Base-by-base conservation (phyloP, 2,797 vertebrate species). In the Platalea minor region DNA sequence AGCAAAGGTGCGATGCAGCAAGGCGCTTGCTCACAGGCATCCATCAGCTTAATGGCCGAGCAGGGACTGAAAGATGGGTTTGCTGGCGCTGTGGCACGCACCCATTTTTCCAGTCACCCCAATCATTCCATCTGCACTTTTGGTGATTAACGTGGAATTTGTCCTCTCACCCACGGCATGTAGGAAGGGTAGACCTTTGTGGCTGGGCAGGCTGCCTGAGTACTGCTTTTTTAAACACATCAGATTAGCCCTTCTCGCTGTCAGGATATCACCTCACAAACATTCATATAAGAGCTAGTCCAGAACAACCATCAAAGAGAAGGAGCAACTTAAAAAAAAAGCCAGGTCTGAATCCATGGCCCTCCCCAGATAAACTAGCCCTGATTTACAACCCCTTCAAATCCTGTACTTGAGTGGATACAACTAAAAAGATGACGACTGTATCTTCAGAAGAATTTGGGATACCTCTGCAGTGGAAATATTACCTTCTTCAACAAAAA, bases 141-240 rank as follows among this genome's bases (percentile, higher is more conserved):
- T 60, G 60, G 39, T 74, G 67, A 61, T 75, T 78, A 75, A 51
- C 0, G 0, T 59, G 63, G n/a, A 84, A 60, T 89, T 78, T 68
- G 33, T 59, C 50, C 37, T 72, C 37, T 75, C 5, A 1, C 48
- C 50, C 45, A 57, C 0, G 0, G 45, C 3, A 1, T 51, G 46
- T 39, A 41, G 80, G 33, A 61, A 63, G 23, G 14, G 41, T 33
- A 89, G 74, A 70, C n/a, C 39, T 70, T 26, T 45, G 45, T 21
- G 29, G 41, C 20, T 57, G 25, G 45, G n/a, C n/a, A 80, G 68
- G 75, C 48, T 76, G 48, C 48, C 67, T 13, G 15, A 68, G 20
- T 25, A 25, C 33, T 67, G 70, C 9, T 82, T 79, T 78, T 89
- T 51, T 45, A 75, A 85, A 75, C 6, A 65, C 18, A 46, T 37